Conservation (phyloP, 1,140 invertebrate species). For the Cephus cinctus region DNA sequence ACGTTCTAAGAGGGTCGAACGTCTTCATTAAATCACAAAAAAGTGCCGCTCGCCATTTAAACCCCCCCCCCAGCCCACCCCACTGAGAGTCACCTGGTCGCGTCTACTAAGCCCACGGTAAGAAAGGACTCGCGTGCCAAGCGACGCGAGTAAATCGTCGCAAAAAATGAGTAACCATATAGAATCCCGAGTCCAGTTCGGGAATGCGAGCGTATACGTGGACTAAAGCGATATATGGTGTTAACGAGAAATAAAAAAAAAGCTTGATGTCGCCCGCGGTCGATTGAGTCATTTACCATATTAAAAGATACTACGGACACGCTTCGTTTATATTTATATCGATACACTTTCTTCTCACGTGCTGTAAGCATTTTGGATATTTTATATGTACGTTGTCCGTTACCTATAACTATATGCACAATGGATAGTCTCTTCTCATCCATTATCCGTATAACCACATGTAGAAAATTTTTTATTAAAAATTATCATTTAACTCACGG, state of each 20-base stretch:
- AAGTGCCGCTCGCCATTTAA: background rate
- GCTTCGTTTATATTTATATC: too few species aligned
- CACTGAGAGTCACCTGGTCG: too few species aligned
- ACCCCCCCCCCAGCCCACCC: background rate
- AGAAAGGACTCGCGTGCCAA: constrained; percentile 24
- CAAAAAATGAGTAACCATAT: constrained; percentile 31
- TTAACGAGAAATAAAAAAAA: constrained; percentile 11
- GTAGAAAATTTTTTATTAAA: too few species aligned
- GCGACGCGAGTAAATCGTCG: constrained; percentile 12
- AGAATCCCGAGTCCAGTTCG: constrained; percentile 29
- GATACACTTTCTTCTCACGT: too few species aligned
- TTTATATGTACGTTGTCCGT: too few species aligned
- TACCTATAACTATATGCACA: too few species aligned
- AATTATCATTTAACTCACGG: too few species aligned
- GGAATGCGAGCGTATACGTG: constrained; percentile 22
- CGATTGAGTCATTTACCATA: constrained; percentile 27
- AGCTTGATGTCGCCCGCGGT: background rate
- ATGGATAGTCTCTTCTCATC: too few species aligned
- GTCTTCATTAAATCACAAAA: background rate
- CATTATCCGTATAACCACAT: too few species aligned
- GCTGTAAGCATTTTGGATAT: too few species aligned
- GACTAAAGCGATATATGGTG: background rate
- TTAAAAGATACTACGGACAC: too few species aligned
- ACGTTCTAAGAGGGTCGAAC: background rate
- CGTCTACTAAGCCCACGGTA: constrained; percentile 11